A percentile compares a stretch with the other conserved stretches of the same genome.
phyloP scores from a whole-genome alignment of 2,888 invertebrate genomes.

The Pomacea canaliculata region DNA sequence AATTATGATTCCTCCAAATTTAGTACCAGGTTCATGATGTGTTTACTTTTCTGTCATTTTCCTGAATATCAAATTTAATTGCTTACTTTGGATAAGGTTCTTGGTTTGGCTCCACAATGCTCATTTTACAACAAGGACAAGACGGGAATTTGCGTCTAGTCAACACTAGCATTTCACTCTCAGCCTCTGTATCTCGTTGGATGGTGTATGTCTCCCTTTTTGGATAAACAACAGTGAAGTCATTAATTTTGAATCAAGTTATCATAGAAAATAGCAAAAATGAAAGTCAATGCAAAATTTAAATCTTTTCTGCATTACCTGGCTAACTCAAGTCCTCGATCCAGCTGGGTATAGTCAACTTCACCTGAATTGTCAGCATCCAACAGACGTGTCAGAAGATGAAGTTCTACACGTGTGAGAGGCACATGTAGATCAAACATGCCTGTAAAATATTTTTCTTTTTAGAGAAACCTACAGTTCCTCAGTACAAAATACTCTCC shows the following conservation, averaged over 20 bases:
- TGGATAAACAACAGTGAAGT: background rate
- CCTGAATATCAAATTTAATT: too few species aligned
- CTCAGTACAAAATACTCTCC: too few species aligned
- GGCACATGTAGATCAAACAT: conserved; percentile 47
- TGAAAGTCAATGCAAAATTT: too few species aligned
- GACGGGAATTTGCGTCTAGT: conserved; percentile 50
- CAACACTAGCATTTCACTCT: conserved; percentile 44
- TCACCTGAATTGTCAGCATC: conserved; percentile 62
- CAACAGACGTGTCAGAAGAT: conserved; percentile 60
- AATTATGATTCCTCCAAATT: too few species aligned
- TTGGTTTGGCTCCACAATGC: conserved; percentile 52
- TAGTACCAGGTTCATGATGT: too few species aligned
- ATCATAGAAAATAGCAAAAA: too few species aligned
- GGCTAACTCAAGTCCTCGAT: conserved; percentile 54
- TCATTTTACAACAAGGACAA: conserved; percentile 59
- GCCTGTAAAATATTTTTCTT: background rate
- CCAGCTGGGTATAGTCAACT: conserved; percentile 61
- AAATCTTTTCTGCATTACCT: conserved; percentile 39
- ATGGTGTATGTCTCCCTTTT: conserved; percentile 49
- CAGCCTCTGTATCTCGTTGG: conserved; percentile 46
- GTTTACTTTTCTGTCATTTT: too few species aligned
- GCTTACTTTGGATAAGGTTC: conserved; percentile 51
- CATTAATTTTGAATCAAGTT: too few species aligned
- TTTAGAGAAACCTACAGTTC: too few species aligned
- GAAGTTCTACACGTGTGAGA: conserved; percentile 59